Percentiles rank a stretch among this genome's conserved stretches.
Conservation (phyloP, 1,140 invertebrate species). For the Drosophila mojavensis region DNA sequence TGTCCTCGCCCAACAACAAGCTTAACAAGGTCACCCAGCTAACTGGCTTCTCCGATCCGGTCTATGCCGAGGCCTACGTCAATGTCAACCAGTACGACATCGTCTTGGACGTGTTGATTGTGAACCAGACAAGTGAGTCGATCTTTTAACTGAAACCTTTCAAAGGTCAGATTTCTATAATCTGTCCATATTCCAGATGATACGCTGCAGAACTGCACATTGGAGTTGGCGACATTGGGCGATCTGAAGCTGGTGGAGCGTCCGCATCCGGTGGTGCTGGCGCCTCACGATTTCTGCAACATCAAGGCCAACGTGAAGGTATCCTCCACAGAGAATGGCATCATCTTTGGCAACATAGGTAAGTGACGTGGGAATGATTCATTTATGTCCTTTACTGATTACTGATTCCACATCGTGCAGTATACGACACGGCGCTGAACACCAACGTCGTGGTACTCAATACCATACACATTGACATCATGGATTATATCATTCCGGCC, state of each 20-base stretch:
- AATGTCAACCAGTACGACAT: conserved; percentile 99
- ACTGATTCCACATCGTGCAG: conserved; percentile 84
- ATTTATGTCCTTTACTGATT: not conserved
- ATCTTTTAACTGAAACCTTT: not conserved
- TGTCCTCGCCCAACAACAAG: conserved; percentile 86
- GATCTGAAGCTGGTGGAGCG: conserved; percentile 99
- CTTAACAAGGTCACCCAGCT: conserved; percentile 97
- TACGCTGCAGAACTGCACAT: conserved; percentile 98
- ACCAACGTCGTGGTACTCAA: conserved; percentile 99
- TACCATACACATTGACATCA: conserved; percentile 99
- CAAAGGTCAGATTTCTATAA: not conserved
- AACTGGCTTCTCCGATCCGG: conserved; percentile 99
- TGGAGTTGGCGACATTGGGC: conserved; percentile 98
- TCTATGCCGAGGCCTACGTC: conserved; percentile 99
- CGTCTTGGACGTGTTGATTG: conserved; percentile 97
- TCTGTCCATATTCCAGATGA: conserved; percentile 86
- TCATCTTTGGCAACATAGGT: conserved; percentile 99
- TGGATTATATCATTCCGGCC: conserved; percentile 99
- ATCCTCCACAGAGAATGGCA: conserved; percentile 99
- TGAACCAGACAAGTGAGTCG: conserved; percentile 95
- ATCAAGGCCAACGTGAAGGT: conserved; percentile 98
- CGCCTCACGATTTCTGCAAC: conserved; percentile 98
- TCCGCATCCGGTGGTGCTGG: conserved; percentile 96
- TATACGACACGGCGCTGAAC: conserved; percentile 97
- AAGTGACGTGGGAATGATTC: conserved; percentile 36